phyloP scores from a whole-genome alignment of 2,113 vertebrate genomes.

The Potamarius usumacintae region DNA sequence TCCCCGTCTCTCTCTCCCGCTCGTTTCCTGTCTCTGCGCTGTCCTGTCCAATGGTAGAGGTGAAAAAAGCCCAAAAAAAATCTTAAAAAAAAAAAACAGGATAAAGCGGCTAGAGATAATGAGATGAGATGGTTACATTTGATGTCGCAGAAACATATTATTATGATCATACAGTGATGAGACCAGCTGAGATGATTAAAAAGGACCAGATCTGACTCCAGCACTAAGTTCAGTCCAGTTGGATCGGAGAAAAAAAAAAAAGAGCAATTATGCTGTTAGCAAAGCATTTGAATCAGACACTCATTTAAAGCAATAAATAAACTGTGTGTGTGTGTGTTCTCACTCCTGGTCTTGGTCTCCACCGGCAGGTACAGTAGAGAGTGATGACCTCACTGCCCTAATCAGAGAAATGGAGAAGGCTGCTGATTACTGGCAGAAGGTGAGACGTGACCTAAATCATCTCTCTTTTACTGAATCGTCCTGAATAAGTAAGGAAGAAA shows the following conservation, averaged over 20 bases:
- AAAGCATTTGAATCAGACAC: background rate
- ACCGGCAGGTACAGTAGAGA: slow-evolving; percentile 51
- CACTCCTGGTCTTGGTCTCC: background rate
- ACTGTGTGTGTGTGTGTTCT: background rate
- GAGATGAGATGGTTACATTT: too few relatives aligned
- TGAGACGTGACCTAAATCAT: slow-evolving; percentile 17
- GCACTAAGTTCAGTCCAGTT: background rate
- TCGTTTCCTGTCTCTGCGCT: too few relatives aligned
- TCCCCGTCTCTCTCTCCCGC: too few relatives aligned
- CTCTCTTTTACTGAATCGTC: background rate
- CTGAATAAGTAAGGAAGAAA: background rate
- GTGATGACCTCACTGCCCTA: slow-evolving; percentile 52
- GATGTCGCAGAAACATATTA: background rate
- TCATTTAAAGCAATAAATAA: background rate
- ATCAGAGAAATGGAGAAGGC: slow-evolving; percentile 53
- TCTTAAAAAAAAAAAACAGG: too few relatives aligned
- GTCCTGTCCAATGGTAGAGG: too few relatives aligned
- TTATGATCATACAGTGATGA: background rate
- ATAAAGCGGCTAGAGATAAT: too few relatives aligned
- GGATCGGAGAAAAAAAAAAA: background rate
- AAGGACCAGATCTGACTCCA: background rate
- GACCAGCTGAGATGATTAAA: background rate
- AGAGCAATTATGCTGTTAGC: background rate
- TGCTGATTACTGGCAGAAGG: slow-evolving; percentile 53
- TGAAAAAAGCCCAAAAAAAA: too few relatives aligned